Conservation (phyloP, 2,113 vertebrate species). For the Stigmatopora nigra region DNA sequence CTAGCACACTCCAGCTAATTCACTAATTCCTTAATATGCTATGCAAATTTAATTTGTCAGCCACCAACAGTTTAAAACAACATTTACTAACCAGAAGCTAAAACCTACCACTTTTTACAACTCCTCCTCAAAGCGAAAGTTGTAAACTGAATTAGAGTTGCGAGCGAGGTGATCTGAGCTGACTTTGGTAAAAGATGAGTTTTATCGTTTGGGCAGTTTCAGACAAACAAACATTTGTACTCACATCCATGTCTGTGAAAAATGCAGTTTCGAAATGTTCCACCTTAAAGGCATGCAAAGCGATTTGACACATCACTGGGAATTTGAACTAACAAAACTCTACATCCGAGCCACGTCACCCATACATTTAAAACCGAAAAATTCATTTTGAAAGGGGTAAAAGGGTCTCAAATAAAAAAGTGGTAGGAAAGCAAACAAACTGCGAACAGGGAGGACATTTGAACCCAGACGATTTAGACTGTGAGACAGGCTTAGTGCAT, state of each 20-base stretch:
- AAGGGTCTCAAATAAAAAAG: too few species aligned
- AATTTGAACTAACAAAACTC: too few species aligned
- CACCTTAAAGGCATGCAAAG: too few species aligned
- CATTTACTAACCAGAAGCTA: neutral
- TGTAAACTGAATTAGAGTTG: neutral
- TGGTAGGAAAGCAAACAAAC: too few species aligned
- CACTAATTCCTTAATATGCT: slow-evolving; percentile 27
- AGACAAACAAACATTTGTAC: neutral
- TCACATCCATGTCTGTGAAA: neutral
- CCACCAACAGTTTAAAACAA: neutral
- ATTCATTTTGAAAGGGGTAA: too few species aligned
- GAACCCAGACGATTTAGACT: too few species aligned
- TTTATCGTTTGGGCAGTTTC: neutral
- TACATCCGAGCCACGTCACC: too few species aligned
- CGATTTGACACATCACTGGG: too few species aligned
- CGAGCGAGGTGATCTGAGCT: neutral
- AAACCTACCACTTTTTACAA: neutral
- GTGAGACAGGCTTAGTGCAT: too few species aligned
- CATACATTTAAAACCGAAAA: too few species aligned
- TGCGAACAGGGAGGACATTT: too few species aligned
- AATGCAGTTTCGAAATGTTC: too few species aligned
- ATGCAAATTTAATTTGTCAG: slow-evolving; percentile 30
- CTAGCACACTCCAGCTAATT: slow-evolving; percentile 21
- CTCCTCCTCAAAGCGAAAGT: slow-evolving; percentile 34
- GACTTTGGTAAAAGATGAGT: neutral